phyloP scores from a whole-genome alignment of 1,140 invertebrate genomes.

The Drosophila mojavensis region DNA sequence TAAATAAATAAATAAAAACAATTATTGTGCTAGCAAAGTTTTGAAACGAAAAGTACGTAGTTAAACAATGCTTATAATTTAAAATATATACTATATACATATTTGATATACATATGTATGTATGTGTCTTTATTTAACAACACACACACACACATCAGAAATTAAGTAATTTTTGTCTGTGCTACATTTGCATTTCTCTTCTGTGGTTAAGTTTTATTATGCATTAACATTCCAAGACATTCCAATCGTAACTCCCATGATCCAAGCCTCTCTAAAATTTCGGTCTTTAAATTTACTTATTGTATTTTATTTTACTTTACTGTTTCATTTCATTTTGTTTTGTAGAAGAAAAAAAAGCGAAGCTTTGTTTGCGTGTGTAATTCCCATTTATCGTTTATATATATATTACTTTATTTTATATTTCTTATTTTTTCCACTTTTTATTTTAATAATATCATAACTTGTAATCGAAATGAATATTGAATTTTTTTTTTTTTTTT shows the following conservation, averaged over 20 bases:
- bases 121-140: neutral
- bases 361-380: slow-evolving; percentile 59
- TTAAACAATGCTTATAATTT: slow-evolving; percentile 43
- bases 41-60: slow-evolving; percentile 21
- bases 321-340: slow-evolving; percentile 32
- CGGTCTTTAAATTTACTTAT: slow-evolving; percentile 20
- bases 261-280: slow-evolving; percentile 12
- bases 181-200: slow-evolving; percentile 37
- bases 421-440: slow-evolving; percentile 23
- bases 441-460: slow-evolving; percentile 55
- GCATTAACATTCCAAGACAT: slow-evolving; percentile 28
- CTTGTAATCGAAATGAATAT: slow-evolving; percentile 26
- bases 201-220: slow-evolving; percentile 31
- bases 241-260: slow-evolving; percentile 2
- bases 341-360: slow-evolving; percentile 26
- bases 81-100: slow-evolving; percentile 19
- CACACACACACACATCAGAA: too few species aligned
- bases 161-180: slow-evolving; percentile 38
- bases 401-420: slow-evolving; percentile 10
- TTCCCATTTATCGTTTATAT: slow-evolving; percentile 24
- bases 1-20: too few species aligned
- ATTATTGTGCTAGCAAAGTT: slow-evolving; percentile 53
- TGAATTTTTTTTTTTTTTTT: neutral
- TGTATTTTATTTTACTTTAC: slow-evolving; percentile 19
- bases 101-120: slow-evolving; percentile 22